Evolutionary conservation across 2,113 vertebrate genomes (phyloP).

Genomic region (Corythoichthys haematopterus): DNA sequence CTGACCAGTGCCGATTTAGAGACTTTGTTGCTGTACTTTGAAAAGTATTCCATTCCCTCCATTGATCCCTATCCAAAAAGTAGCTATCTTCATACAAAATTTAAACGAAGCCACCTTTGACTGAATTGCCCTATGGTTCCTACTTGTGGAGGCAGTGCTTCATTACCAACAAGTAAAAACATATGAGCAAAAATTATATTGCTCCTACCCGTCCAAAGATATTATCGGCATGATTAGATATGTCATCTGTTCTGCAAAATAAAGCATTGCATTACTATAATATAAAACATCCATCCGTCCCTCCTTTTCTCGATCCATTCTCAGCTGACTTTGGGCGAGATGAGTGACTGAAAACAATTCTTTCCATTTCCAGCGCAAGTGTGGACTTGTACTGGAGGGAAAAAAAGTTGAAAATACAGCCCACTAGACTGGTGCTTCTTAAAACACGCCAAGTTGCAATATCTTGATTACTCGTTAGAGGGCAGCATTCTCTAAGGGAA

Average conservation of each 20-base stretch:
- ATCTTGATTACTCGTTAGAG: conserved; percentile 17
- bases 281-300: too few relatives aligned
- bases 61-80: background rate
- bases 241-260: too few relatives aligned
- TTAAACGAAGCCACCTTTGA: background rate
- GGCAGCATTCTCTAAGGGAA: conserved; percentile 35
- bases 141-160: background rate
- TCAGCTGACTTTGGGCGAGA: too few relatives aligned
- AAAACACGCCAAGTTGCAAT: background rate
- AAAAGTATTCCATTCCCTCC: background rate
- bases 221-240: too few relatives aligned
- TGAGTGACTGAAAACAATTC: background rate
- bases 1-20: background rate
- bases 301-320: too few relatives aligned
- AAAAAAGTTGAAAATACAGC: background rate
- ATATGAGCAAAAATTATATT: too few relatives aligned
- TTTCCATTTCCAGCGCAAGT: background rate
- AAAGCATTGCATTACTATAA: too few relatives aligned
- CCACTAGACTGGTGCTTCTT: background rate
- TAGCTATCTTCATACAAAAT: background rate
- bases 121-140: background rate
- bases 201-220: too few relatives aligned
- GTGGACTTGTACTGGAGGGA: background rate
- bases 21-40: background rate
- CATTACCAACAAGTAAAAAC: too few relatives aligned